phyloP scores from a whole-genome alignment of 2,797 vertebrate species.

The Dicrostonyx torquatus region DNA sequence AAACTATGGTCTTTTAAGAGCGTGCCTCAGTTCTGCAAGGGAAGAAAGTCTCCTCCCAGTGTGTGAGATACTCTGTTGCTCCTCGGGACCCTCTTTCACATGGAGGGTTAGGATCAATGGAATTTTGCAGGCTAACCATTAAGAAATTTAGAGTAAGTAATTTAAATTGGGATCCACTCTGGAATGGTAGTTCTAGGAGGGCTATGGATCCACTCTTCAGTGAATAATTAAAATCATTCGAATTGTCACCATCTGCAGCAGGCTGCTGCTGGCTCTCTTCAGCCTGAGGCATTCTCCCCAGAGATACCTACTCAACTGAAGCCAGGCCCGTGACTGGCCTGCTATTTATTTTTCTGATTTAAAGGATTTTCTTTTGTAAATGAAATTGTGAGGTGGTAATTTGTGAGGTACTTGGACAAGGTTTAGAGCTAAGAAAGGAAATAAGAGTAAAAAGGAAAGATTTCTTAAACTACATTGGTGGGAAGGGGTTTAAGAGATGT shows the following conservation, averaged over 20 bases:
- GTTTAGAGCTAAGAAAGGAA: background rate
- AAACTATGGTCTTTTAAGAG: conserved; percentile 21
- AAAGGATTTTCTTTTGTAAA: background rate
- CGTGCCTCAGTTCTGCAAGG: background rate
- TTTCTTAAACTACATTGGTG: background rate
- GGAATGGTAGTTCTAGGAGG: background rate
- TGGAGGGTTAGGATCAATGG: background rate
- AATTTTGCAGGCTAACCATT: background rate
- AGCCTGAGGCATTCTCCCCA: background rate
- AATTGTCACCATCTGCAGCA: background rate
- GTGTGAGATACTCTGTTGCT: background rate
- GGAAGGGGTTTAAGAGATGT: background rate
- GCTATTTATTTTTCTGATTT: background rate
- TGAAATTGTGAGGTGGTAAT: background rate
- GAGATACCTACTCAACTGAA: background rate
- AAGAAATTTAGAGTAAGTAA: conserved; percentile 3
- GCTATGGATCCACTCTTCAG: background rate
- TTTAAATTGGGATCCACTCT: background rate
- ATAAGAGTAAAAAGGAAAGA: background rate
- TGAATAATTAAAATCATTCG: background rate
- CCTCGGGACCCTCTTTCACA: background rate
- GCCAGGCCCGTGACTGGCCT: background rate
- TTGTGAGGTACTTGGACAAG: background rate
- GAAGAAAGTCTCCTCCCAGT: background rate
- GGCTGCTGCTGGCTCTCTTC: background rate